Evolutionary conservation across 2,113 vertebrate genomes (phyloP), one percentile per base, ranked within the genome.

Genomic region (Ondatra zibethicus): DNA sequence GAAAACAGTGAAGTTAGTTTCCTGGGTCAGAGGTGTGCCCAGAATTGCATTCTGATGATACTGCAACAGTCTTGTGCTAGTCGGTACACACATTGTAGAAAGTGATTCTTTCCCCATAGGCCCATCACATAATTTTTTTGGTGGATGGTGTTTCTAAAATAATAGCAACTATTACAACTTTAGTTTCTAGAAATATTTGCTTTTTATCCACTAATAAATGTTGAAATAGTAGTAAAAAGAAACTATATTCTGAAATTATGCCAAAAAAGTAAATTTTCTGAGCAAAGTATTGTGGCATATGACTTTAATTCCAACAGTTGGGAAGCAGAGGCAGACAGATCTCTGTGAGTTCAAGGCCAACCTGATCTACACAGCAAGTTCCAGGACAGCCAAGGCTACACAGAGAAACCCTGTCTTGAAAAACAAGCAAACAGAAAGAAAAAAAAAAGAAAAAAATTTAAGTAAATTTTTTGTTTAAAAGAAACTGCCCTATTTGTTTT

Each of bases 401-500:
- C 52, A 81, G 19, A 21, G 23, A 82, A 39, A 39, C 13, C 36
- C 23, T 82, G 52, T 16, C 52, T n/a, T 27, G 19, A 58, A 81
- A 81, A 81, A 58, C 36, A 65, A 65, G n/a, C n/a, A 29, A 65
- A 65, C 16, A 78, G 21, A 55, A n/a, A 23, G 17, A 19, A 47
- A 14, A 5, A 58, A n/a, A 36, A 80, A 36, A 13, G 2, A 78
- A 78, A 78, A 78, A 78, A 31, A 45, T 27, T 13, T 39, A 92
- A 58, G 55, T 61, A 86, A 70, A 52, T 70, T 50, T 94, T 95
- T 23, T 91, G 0, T 52, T 33, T 16, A 92, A 75, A 65, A 93
- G 31, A 70, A 94, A 85, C 23, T 45, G 61, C 47, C 45, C 66
- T n/a, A n/a, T n/a, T 81, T 95, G 65, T 82, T 96, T 96, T 90